Evolutionary conservation across 2,888 invertebrate genomes (phyloP).

Genomic region (Ptychoptera albimana): DNA sequence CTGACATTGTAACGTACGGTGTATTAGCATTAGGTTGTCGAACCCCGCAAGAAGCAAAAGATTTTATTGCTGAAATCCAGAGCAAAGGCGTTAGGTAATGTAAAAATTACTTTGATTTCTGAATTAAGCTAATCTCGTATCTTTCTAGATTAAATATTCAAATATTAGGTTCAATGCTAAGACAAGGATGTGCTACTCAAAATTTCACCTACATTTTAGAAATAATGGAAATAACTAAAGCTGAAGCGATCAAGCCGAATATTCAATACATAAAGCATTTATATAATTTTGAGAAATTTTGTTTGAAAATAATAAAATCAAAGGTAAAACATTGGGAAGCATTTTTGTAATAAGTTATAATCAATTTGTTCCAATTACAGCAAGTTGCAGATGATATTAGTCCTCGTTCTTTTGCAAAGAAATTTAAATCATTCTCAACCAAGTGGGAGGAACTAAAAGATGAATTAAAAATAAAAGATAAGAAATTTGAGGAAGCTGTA

Average conservation of each 20-base stretch:
- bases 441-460: conserved; percentile 33
- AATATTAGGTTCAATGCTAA: conserved; percentile 59
- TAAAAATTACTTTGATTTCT: conserved; percentile 4
- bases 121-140: conserved; percentile 12
- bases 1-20: conserved; percentile 74
- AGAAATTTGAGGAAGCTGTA: conserved; percentile 25
- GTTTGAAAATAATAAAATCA: conserved; percentile 34
- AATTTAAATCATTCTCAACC: conserved; percentile 31
- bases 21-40: conserved; percentile 65
- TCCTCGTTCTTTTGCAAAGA: conserved; percentile 20
- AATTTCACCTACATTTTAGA: conserved; percentile 51
- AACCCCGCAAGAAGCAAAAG: conserved; percentile 41
- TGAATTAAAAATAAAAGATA: conserved; percentile 29
- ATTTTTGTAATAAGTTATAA: neutral
- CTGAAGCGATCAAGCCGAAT: conserved; percentile 45
- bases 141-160: conserved; percentile 50
- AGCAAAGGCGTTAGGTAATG: conserved; percentile 43
- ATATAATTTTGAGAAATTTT: conserved; percentile 42
- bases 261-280: conserved; percentile 43
- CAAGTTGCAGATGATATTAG: neutral
- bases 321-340: conserved; percentile 25
- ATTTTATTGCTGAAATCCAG: conserved; percentile 55
- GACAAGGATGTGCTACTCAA: conserved; percentile 40
- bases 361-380: conserved; percentile 3
- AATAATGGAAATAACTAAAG: conserved; percentile 47